Percentiles rank a stretch among this genome's conserved stretches.
These are phyloP conservation scores for Prosopocoilus inquinatus DNA, from an alignment of 2,888 invertebrate genomes.

Conservation along the genomic window DNA sequence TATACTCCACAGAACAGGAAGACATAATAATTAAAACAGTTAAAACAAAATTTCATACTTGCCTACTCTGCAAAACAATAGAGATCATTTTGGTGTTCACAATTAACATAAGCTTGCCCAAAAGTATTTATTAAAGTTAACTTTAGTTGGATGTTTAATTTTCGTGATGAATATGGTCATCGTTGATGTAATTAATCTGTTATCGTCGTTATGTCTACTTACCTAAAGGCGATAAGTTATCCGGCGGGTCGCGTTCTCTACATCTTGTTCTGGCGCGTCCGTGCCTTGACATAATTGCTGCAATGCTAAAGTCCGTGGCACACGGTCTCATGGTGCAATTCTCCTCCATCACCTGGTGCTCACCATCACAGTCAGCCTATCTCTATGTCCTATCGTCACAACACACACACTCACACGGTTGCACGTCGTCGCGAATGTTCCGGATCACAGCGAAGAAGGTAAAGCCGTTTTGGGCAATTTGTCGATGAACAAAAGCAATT, in stretches of 20 bases:
- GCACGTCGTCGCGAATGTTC: not conserved
- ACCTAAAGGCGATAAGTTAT: conserved; percentile 48
- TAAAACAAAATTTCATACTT: no score
- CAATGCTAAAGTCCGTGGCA: conserved; percentile 95
- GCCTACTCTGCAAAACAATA: no score
- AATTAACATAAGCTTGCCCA: no score
- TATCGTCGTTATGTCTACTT: conserved; percentile 26
- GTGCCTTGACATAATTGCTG: conserved; percentile 88
- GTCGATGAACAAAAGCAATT: not conserved
- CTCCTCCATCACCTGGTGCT: conserved; percentile 56
- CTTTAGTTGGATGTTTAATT: no score
- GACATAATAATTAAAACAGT: no score
- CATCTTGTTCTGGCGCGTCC: conserved; percentile 59
- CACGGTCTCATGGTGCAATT: conserved; percentile 72
- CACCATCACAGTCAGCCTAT: conserved; percentile 28
- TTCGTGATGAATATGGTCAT: no score
- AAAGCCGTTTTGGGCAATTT: not conserved
- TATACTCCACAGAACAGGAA: no score
- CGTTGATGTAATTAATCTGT: no score
- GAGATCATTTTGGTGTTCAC: no score
- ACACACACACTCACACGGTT: not conserved
- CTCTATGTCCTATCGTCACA: not conserved
- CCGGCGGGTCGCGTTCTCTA: conserved; percentile 43
- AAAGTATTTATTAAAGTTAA: no score
- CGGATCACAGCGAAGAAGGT: no score